phyloP scores from a whole-genome alignment of 2,797 vertebrate genomes.

The Pyrrhura leucotis region DNA sequence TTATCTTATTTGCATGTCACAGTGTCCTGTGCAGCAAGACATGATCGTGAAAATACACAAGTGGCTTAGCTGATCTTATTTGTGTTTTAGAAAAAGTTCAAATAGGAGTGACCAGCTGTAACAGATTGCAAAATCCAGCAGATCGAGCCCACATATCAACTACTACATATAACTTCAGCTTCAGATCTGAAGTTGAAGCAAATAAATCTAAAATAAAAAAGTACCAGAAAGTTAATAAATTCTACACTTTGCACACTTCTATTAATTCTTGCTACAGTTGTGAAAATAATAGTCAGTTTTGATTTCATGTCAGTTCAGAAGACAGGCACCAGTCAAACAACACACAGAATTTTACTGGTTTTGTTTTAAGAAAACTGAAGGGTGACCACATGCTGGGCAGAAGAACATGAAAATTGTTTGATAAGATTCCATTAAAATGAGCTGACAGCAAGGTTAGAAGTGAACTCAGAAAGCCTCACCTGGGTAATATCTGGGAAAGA shows the following conservation, averaged over 20 bases:
- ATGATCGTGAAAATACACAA: neutral
- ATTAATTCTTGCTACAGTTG: neutral
- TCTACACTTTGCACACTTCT: neutral
- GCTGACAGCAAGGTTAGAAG: constrained; percentile 26
- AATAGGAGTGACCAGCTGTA: neutral
- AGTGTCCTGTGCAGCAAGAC: neutral
- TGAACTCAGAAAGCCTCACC: neutral
- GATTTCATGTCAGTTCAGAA: neutral
- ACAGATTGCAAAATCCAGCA: neutral
- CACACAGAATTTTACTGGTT: neutral
- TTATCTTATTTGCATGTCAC: neutral
- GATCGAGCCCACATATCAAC: neutral
- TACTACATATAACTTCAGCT: neutral
- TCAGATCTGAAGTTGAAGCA: neutral
- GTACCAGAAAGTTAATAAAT: neutral
- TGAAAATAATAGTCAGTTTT: neutral
- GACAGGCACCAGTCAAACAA: neutral
- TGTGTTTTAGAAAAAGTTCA: neutral
- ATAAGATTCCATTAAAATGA: constrained; percentile 48
- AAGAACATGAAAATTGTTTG: constrained; percentile 20
- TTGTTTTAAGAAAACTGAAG: constrained; percentile 8
- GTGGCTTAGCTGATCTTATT: neutral
- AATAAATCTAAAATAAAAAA: neutral
- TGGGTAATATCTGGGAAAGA: neutral
- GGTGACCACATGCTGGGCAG: neutral